These are phyloP conservation scores for Lepidotrigona ventralis DNA, from an alignment of 1,140 invertebrate species.

Conservation along the genomic window DNA sequence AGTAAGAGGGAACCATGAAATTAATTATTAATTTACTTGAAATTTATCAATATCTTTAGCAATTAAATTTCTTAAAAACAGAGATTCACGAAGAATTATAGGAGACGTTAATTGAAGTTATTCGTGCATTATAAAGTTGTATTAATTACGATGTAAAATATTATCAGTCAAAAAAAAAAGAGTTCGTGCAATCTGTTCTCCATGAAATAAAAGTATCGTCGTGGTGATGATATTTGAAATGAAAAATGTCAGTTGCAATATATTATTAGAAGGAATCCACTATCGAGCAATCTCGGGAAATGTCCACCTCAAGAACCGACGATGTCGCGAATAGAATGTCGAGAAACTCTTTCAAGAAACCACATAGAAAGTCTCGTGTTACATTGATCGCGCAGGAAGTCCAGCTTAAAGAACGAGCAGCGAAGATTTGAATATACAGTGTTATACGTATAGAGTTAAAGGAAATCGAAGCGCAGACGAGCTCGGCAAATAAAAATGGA, in stretches of 20 bases:
- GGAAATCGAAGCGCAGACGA: background rate
- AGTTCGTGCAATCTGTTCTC: background rate
- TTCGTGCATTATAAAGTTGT: background rate
- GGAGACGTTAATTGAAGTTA: background rate
- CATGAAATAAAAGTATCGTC: background rate
- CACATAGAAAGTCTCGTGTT: background rate
- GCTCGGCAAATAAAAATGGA: background rate
- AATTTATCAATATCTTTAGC: too few species aligned
- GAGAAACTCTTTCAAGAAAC: background rate
- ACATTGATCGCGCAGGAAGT: background rate
- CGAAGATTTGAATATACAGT: slow-evolving; percentile 1
- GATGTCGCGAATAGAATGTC: background rate
- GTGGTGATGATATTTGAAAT: background rate
- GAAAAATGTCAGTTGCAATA: background rate
- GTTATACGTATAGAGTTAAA: background rate
- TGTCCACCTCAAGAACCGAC: background rate
- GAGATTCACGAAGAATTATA: background rate
- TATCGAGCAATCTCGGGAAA: background rate
- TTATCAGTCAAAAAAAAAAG: background rate
- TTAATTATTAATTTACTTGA: too few species aligned
- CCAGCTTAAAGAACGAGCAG: background rate
- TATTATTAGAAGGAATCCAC: background rate
- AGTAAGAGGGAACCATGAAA: too few species aligned
- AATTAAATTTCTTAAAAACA: too few species aligned
- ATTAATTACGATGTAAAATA: background rate